phyloP scores from a whole-genome alignment of 2,797 vertebrate species.

The Glossophaga mutica region DNA sequence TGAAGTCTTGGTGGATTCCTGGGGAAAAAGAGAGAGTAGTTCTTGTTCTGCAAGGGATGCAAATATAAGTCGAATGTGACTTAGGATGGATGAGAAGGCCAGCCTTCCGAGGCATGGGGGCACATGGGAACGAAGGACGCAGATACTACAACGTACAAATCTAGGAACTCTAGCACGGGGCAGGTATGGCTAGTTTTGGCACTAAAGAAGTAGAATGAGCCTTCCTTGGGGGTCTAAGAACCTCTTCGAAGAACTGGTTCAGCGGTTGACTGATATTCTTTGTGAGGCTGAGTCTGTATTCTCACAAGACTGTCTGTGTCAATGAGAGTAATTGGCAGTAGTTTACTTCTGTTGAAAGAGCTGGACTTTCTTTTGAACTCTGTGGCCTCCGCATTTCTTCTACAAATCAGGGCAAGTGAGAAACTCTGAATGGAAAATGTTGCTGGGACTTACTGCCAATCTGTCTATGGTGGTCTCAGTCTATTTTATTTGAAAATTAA shows the following conservation, averaged over 20 bases:
- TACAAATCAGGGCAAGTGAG: background rate
- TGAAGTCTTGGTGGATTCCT: background rate
- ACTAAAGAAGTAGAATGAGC: background rate
- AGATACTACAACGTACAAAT: background rate
- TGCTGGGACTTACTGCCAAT: background rate
- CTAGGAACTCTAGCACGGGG: background rate
- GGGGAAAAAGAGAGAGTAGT: background rate
- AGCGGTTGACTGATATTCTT: background rate
- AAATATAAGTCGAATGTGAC: background rate
- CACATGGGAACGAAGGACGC: background rate
- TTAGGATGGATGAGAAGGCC: background rate
- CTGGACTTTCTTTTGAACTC: background rate
- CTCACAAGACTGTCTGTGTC: background rate
- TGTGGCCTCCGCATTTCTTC: background rate
- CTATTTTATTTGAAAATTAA: background rate
- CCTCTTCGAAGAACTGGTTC: background rate
- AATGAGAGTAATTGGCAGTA: no score
- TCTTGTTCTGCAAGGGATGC: background rate
- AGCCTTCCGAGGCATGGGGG: background rate
- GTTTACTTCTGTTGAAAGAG: background rate
- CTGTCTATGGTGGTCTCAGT: background rate
- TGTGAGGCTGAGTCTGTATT: background rate
- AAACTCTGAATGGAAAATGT: background rate
- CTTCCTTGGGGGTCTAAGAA: background rate
- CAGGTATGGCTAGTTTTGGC: background rate